Conservation (phyloP, 2,797 vertebrate genomes). For the Malurus splendens region DNA sequence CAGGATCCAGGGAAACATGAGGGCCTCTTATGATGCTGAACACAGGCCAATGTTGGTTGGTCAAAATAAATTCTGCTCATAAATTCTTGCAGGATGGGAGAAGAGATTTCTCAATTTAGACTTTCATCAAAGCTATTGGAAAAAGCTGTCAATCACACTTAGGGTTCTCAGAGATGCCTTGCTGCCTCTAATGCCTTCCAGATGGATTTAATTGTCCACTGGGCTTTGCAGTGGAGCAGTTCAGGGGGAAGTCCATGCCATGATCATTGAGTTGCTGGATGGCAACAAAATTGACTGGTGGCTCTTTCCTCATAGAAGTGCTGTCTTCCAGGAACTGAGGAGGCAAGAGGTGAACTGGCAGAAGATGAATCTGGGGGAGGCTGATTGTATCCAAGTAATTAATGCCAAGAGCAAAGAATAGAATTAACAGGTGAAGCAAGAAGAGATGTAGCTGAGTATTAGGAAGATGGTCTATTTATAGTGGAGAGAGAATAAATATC, state of each 20-base stretch:
- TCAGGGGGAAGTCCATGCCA: slow-evolving; percentile 11
- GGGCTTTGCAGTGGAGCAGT: slow-evolving; percentile 12
- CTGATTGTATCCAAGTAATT: slow-evolving; percentile 32
- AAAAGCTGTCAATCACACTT: slow-evolving; percentile 51
- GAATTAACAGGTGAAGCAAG: not conserved
- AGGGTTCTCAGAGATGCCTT: not conserved
- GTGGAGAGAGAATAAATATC: not conserved
- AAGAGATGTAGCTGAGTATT: not conserved
- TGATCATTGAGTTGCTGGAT: slow-evolving; percentile 15
- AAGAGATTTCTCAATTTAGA: slow-evolving; percentile 10
- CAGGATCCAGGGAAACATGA: not conserved
- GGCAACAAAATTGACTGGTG: not conserved
- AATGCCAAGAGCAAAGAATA: slow-evolving; percentile 7
- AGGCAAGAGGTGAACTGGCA: slow-evolving; percentile 44
- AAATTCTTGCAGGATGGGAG: not conserved
- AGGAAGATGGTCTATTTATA: not conserved
- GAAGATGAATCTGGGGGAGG: not conserved
- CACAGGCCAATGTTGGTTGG: not conserved
- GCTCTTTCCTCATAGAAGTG: slow-evolving; percentile 23
- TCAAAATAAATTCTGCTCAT: slow-evolving; percentile 6
- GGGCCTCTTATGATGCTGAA: not conserved
- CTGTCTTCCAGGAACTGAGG: slow-evolving; percentile 33
- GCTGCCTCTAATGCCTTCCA: slow-evolving; percentile 65
- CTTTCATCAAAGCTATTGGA: slow-evolving; percentile 41
- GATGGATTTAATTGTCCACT: slow-evolving; percentile 53